These are phyloP conservation scores for Tragelaphus imberbis DNA, from an alignment of 2,113 vertebrate species.

Conservation along the genomic window DNA sequence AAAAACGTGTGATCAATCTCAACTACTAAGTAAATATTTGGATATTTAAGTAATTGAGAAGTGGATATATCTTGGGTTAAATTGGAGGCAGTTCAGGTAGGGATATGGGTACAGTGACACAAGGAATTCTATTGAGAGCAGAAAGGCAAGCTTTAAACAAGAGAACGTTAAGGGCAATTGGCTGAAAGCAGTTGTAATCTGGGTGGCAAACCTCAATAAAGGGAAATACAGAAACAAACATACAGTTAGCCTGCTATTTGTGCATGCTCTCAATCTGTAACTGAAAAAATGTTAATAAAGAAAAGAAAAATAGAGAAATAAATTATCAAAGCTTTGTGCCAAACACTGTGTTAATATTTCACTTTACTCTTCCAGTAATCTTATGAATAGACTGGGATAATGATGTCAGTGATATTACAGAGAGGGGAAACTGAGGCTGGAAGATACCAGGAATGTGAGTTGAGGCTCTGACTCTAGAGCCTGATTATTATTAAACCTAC, in stretches of 20 bases:
- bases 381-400: not conserved
- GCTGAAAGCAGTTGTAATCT: not conserved
- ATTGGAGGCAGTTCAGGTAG: not conserved
- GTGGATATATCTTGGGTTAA: not conserved
- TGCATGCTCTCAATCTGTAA: not conserved
- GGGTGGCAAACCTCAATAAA: not conserved
- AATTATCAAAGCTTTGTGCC: not conserved
- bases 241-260: accelerated
- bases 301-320: not conserved
- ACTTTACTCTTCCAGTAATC: not conserved
- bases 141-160: not conserved
- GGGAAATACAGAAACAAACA: not conserved
- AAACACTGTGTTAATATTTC: not conserved
- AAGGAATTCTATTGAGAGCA: not conserved
- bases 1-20: not conserved
- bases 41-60: not conserved
- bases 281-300: not conserved
- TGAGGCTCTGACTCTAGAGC: not conserved
- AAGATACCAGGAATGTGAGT: not conserved
- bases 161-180: not conserved
- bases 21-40: not conserved
- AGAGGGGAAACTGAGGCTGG: not conserved
- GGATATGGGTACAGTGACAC: not conserved
- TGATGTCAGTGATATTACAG: not conserved
- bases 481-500: too few species aligned